Evolutionary conservation across 2,888 invertebrate species (phyloP).

Genomic region (Xestia rhomboidea): DNA sequence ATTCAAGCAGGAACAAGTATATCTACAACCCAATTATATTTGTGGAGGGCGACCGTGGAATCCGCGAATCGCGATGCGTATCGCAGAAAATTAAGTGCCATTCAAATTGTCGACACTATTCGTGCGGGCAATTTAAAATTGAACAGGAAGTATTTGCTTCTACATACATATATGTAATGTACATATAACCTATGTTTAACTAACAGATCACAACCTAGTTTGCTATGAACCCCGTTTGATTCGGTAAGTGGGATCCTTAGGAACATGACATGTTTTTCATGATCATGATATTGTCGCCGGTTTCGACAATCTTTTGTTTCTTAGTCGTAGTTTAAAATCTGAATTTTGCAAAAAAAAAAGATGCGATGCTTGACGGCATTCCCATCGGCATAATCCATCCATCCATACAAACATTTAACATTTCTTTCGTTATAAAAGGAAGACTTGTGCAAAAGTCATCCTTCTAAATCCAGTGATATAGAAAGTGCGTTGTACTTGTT

Average conservation of each 20-base stretch:
- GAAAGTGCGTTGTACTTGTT: background rate
- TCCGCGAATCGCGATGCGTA: background rate
- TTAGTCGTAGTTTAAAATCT: background rate
- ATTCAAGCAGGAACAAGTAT: background rate
- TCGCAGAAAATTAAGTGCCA: background rate
- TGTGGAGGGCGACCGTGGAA: background rate
- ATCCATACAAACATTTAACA: background rate
- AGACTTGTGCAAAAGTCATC: background rate
- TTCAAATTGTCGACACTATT: background rate
- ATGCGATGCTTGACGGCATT: background rate
- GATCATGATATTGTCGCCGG: background rate
- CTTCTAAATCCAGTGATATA: background rate
- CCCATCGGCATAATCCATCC: background rate
- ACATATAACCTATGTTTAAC: background rate
- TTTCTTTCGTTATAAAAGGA: background rate
- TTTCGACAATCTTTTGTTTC: background rate
- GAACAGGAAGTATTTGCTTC: background rate
- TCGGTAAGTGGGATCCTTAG: background rate
- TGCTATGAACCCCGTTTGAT: background rate
- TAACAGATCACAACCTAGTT: background rate
- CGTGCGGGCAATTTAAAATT: constrained; percentile 12
- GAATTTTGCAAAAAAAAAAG: too few relatives aligned
- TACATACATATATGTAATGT: too few relatives aligned
- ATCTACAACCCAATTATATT: background rate
- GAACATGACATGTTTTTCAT: too few relatives aligned